These are phyloP conservation scores for Amphipoea oculea DNA, from an alignment of 2,888 invertebrate genomes.

Conservation along the genomic window DNA sequence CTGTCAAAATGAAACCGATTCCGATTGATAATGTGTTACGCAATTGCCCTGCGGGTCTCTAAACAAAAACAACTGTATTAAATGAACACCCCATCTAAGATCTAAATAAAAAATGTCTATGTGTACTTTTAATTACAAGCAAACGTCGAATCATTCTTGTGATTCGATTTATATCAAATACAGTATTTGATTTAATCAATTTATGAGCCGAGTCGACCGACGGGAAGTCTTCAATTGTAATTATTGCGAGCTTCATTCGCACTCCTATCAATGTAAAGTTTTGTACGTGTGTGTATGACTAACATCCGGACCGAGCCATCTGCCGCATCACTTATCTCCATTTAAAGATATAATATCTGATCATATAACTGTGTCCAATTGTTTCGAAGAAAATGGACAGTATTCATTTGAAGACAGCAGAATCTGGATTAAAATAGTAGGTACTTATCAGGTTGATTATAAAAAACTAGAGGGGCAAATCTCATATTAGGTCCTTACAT, in stretches of 20 bases:
- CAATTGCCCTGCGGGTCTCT: no score
- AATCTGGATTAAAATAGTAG: neutral
- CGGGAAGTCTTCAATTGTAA: constrained; percentile 89
- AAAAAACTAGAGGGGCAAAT: neutral
- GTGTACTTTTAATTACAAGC: neutral
- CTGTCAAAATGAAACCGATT: no score
- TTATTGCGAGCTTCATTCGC: constrained; percentile 83
- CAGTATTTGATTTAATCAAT: constrained; percentile 74
- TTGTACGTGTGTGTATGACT: constrained; percentile 80
- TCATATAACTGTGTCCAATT: constrained; percentile 63
- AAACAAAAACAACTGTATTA: neutral
- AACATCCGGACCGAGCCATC: constrained; percentile 86
- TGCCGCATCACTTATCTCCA: constrained; percentile 77
- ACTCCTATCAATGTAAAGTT: constrained; percentile 76
- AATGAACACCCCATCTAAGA: neutral
- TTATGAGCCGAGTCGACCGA: constrained; percentile 73
- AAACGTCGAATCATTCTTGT: constrained; percentile 13
- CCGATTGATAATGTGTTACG: no score
- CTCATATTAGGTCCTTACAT: no score
- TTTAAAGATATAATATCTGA: constrained; percentile 77
- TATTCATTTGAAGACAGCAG: neutral
- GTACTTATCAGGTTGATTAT: neutral
- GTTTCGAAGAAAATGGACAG: neutral
- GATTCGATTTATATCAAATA: constrained; percentile 61
- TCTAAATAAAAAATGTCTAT: neutral